Percentiles rank a stretch among this genome's conserved stretches.
Conservation (phyloP, 2,113 vertebrate species). For the Rhea pennata region DNA sequence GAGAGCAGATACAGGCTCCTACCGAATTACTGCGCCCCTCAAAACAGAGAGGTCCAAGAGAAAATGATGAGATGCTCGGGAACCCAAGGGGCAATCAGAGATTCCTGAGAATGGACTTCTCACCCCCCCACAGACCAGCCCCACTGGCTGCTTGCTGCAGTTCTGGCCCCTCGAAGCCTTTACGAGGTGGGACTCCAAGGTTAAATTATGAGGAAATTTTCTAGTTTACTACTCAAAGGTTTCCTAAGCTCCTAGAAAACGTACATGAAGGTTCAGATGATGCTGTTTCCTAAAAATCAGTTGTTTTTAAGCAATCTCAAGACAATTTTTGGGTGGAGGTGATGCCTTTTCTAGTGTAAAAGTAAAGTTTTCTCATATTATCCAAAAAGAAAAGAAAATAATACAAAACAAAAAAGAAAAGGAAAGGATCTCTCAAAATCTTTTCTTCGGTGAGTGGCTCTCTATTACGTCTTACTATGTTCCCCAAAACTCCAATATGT, state of each 20-base stretch:
- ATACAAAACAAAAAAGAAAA: neutral
- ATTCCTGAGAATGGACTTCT: neutral
- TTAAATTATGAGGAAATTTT: neutral
- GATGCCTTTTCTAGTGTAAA: neutral
- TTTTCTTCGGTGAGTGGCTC: neutral
- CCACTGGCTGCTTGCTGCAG: neutral
- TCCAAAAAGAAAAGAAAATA: neutral
- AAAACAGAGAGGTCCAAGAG: neutral
- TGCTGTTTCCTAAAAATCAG: neutral
- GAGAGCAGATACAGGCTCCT: neutral
- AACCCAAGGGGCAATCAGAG: neutral
- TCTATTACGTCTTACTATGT: neutral
- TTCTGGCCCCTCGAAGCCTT: neutral
- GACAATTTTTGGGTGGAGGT: neutral
- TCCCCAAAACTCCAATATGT: neutral
- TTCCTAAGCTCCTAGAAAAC: neutral
- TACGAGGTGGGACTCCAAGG: neutral
- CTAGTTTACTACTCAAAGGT: neutral
- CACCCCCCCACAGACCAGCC: neutral
- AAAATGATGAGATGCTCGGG: neutral
- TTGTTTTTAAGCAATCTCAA: neutral
- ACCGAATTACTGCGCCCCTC: neutral
- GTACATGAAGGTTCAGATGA: neutral
- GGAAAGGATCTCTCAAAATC: neutral
- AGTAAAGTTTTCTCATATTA: neutral